Evolutionary conservation across 2,113 vertebrate genomes (phyloP).

Genomic region (Sminthopsis crassicaudata): DNA sequence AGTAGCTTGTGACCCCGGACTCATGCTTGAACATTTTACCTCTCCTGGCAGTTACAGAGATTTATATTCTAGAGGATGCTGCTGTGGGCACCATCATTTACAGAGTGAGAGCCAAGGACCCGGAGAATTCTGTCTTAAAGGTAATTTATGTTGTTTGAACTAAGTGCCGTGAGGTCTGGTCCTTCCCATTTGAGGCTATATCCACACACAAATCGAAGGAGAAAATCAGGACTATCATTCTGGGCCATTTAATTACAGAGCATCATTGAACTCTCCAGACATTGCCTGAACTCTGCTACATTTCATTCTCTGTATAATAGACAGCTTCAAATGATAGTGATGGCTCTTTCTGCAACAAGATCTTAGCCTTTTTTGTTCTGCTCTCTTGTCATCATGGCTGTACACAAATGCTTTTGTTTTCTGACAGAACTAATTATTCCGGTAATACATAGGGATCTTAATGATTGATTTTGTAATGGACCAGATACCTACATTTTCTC

Average conservation of each 20-base stretch:
- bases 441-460: background rate
- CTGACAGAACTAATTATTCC: constrained; percentile 19
- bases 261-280: background rate
- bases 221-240: constrained; percentile 1
- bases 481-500: background rate
- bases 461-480: background rate
- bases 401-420: background rate
- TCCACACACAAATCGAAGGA: constrained; percentile 39
- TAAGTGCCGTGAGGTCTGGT: background rate
- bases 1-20: background rate
- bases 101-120: constrained; percentile 60
- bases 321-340: background rate
- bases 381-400: constrained; percentile 18
- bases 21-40: background rate
- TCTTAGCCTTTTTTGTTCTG: constrained; percentile 30
- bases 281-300: constrained; percentile 19
- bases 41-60: constrained; percentile 68
- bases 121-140: constrained; percentile 70
- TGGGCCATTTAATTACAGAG: constrained; percentile 9
- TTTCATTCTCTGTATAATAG: background rate
- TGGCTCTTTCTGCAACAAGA: constrained; percentile 33
- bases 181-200: constrained; percentile 20
- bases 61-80: constrained; percentile 74
- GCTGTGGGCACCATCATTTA: constrained; percentile 61
- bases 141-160: constrained; percentile 64